Base-by-base conservation (phyloP, 2,113 vertebrate species). In the Cyrtonyx montezumae region DNA sequence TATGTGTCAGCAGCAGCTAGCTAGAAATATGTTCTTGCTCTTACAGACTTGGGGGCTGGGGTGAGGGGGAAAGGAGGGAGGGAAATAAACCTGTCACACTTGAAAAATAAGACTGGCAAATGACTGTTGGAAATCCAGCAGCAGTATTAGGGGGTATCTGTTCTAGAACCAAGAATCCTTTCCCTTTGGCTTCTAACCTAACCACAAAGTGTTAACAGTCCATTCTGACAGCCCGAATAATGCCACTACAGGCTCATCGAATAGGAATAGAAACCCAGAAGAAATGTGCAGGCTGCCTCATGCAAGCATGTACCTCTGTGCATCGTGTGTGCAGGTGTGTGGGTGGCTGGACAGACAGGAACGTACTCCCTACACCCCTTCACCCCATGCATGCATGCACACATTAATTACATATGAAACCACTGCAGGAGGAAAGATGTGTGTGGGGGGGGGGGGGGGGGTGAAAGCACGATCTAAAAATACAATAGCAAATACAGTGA, bases 21-120 rank as follows among this genome's bases (percentile, higher is more conserved):
- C 96, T 88, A 95, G 93, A 97, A 98, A 98, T 95, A 95, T 80
- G 96, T 94, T 95, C 96, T 87, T 83, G 59, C 94, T 97, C 78
- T 75, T 95, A 85, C 92, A 97, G 96, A 97, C 95, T 95, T 46
- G 79, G 82, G 93, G 53, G 90, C 18, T 82, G 87, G 71, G 87
- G 69, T 13, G 13, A 12, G 12, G 48, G 25, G 13, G 13, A 8
- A 19, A 61, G 34, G 78, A 84, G 48, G 61, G 78, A 66, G 40
- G 69, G 34, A 63, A 74, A 95, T 20, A 67, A 97, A 94, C 80
- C 97, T 96, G 96, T 96, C 97, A 97, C 96, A 97, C 90, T 96
- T 95, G 74, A 69, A 90, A 95, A 96, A 95, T 80, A 93, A 96
- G 93, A 94, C 96, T 95, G 94, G 87, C 91, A 96, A 98, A 98